Evolutionary conservation across 2,888 invertebrate genomes (phyloP).

Genomic region (Leptopilina myrica): DNA sequence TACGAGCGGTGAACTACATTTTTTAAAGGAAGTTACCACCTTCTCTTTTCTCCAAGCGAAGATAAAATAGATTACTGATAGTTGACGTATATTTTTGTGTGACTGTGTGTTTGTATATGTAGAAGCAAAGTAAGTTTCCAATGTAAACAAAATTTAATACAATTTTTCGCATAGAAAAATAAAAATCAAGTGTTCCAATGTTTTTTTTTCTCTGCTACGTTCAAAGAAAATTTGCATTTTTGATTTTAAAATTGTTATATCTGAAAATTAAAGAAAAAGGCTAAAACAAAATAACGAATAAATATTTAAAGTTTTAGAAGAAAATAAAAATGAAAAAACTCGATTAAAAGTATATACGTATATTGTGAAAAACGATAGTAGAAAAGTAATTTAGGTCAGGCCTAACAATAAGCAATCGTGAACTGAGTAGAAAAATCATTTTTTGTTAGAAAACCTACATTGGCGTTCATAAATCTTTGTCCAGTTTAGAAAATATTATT

Average conservation of each 20-base stretch:
- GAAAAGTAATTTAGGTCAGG: neutral
- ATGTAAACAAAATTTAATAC: neutral
- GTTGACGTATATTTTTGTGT: neutral
- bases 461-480: no score
- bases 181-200: neutral
- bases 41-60: neutral
- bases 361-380: neutral
- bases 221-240: neutral
- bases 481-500: no score
- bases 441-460: neutral
- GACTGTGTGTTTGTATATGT: neutral
- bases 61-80: conserved; percentile 10
- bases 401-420: neutral
- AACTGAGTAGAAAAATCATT: neutral
- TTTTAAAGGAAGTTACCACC: conserved; percentile 18
- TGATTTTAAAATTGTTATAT: neutral
- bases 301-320: neutral
- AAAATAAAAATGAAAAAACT: neutral
- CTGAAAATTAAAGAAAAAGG: neutral
- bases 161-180: neutral
- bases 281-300: neutral
- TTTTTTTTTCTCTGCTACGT: neutral
- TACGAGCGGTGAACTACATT: conserved; percentile 15
- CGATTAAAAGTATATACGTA: neutral
- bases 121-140: neutral